These are phyloP conservation scores for Belonocnema kinseyi DNA, from an alignment of 1,140 invertebrate genomes.

Conservation along the genomic window DNA sequence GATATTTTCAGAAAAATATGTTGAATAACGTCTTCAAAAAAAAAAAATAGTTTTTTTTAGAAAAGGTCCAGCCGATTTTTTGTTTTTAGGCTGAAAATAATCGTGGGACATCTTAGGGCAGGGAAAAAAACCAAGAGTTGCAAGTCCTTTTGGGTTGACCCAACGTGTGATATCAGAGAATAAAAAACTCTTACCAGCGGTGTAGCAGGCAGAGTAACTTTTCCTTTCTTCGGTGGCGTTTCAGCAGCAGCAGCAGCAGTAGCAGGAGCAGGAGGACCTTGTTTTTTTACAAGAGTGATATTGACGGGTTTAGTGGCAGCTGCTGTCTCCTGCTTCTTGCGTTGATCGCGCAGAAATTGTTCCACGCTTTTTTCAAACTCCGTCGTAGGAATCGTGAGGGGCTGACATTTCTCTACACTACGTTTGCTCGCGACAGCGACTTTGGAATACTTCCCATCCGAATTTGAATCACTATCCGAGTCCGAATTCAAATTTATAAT, in stretches of 20 bases:
- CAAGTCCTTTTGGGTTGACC: too few species aligned
- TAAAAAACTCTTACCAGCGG: slow-evolving; percentile 41
- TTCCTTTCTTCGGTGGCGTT: slow-evolving; percentile 14
- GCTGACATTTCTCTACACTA: slow-evolving; percentile 36
- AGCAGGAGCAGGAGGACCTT: not conserved
- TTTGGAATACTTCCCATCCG: slow-evolving; percentile 37
- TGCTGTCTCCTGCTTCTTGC: slow-evolving; percentile 66
- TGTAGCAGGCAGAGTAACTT: slow-evolving; percentile 32
- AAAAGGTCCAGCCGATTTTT: too few species aligned
- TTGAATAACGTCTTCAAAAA: too few species aligned
- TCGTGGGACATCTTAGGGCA: too few species aligned
- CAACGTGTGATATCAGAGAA: not conserved
- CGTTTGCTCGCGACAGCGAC: slow-evolving; percentile 17
- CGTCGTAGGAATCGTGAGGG: slow-evolving; percentile 50
- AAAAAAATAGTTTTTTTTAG: too few species aligned
- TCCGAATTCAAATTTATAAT: slow-evolving; percentile 69
- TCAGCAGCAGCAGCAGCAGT: not conserved
- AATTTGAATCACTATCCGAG: slow-evolving; percentile 68
- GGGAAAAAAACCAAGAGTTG: too few species aligned
- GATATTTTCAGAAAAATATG: too few species aligned
- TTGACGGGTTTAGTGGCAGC: slow-evolving; percentile 35
- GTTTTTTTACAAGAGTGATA: slow-evolving; percentile 17
- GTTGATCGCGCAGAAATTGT: slow-evolving; percentile 66
- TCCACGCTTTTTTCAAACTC: slow-evolving; percentile 72
- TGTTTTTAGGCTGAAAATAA: too few species aligned